Evolutionary conservation across 2,113 vertebrate genomes (phyloP).

Genomic region (Ammodytes dubius): DNA sequence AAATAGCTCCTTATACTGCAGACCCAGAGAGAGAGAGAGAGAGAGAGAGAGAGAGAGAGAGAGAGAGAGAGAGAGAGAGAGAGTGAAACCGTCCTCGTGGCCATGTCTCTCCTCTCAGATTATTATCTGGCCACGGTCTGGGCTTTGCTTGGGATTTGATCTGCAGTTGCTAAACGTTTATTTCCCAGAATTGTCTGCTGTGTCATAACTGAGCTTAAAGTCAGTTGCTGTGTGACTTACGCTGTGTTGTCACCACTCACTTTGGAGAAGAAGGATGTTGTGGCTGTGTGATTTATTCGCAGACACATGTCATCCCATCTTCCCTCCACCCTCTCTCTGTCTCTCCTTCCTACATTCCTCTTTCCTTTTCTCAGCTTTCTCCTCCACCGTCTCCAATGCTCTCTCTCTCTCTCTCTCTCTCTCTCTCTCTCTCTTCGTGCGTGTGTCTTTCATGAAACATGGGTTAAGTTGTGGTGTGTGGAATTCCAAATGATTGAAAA

Average conservation of each 20-base stretch:
- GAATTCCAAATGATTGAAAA: constrained; percentile 37
- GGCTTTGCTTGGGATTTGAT: constrained; percentile 34
- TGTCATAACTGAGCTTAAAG: constrained; percentile 27
- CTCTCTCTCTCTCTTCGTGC: not conserved
- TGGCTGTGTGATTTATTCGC: constrained; percentile 60
- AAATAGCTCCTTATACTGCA: constrained; percentile 75
- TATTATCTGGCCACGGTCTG: constrained; percentile 59
- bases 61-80: constrained; percentile 53
- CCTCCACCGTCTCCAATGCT: not conserved
- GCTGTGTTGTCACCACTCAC: constrained; percentile 49
- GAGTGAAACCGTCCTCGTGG: constrained; percentile 62
- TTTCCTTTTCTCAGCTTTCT: constrained; percentile 35
- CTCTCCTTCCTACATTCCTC: constrained; percentile 46
- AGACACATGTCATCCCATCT: constrained; percentile 54
- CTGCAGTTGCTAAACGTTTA: constrained; percentile 35
- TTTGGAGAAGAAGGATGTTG: constrained; percentile 40
- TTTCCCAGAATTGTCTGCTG: constrained; percentile 24
- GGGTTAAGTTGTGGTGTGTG: constrained; percentile 19
- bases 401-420: constrained; percentile 8
- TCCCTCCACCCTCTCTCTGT: constrained; percentile 31
- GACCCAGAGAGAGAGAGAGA: constrained; percentile 59
- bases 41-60: constrained; percentile 45
- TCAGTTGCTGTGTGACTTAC: constrained; percentile 44
- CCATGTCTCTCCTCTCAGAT: constrained; percentile 41
- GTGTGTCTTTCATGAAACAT: constrained; percentile 54